Evolutionary conservation across 2,888 invertebrate genomes (phyloP).

Genomic region (Agrilus biguttatus): DNA sequence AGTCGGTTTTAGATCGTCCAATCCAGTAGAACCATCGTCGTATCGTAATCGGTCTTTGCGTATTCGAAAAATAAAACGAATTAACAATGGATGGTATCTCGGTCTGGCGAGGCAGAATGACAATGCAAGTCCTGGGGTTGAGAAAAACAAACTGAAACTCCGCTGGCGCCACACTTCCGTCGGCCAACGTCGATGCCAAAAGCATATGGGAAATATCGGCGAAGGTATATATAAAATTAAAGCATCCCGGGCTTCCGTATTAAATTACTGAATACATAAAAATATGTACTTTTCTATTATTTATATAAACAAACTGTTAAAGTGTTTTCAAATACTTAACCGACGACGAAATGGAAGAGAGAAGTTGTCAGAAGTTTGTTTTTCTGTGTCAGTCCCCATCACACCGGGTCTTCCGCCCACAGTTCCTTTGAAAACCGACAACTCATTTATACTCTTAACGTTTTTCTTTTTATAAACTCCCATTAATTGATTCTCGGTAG

Average conservation of each 20-base stretch:
- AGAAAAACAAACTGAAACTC: conserved; percentile 25
- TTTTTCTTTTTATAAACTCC: no score
- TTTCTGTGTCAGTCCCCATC: conserved; percentile 2
- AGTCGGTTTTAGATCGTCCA: no score
- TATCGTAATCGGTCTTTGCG: no score
- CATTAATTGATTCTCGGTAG: no score
- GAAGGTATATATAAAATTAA: conserved; percentile 13
- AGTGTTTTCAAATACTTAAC: conserved; percentile 27
- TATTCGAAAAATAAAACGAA: conserved; percentile 7
- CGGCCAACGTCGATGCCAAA: conserved; percentile 15
- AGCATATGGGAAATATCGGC: conserved; percentile 25
- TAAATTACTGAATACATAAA: conserved; percentile 27
- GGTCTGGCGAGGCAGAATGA: conserved; percentile 13
- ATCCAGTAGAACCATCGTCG: no score
- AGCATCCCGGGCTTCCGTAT: conserved; percentile 18
- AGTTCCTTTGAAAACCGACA: no score
- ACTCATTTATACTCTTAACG: no score
- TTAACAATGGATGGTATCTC: conserved; percentile 9
- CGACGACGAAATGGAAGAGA: conserved; percentile 3
- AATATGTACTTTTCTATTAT: conserved; percentile 30
- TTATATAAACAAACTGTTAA: conserved; percentile 32
- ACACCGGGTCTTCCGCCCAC: no score
- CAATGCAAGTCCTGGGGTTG: conserved; percentile 21
- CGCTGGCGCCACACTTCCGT: conserved; percentile 30
- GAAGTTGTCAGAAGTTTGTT: conserved; percentile 8